A percentile compares a stretch with the other conserved stretches of the same genome.
phyloP scores from a whole-genome alignment of 2,888 invertebrate genomes.

The Metopia argyrocephala region DNA sequence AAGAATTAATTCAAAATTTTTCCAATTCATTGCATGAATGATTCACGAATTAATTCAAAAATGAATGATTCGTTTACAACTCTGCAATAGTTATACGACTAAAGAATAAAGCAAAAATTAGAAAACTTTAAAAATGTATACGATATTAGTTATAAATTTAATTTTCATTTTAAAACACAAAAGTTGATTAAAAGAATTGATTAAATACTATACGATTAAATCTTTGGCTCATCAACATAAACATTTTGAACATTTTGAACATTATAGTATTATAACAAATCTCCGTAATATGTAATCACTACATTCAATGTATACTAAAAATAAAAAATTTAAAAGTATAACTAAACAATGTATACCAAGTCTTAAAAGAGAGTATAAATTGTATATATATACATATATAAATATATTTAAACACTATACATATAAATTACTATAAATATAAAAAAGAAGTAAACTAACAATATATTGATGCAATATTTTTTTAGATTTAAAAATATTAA shows the following conservation, averaged over 20 bases:
- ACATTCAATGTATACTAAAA: constrained; percentile 65
- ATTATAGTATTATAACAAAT: constrained; percentile 41
- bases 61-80: too few species aligned
- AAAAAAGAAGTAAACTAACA: constrained; percentile 58
- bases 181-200: constrained; percentile 17
- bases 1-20: too few species aligned
- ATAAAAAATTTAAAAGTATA: constrained; percentile 52
- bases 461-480: constrained; percentile 62
- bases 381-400: constrained; percentile 38
- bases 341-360: constrained; percentile 55
- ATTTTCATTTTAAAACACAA: constrained; percentile 57
- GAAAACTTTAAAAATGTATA: constrained; percentile 65
- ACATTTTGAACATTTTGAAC: constrained; percentile 38
- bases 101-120: constrained; percentile 58
- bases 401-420: constrained; percentile 10
- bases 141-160: constrained; percentile 65
- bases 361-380: constrained; percentile 64
- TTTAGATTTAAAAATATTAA: constrained; percentile 52
- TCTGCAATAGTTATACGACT: constrained; percentile 54
- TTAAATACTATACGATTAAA: constrained; percentile 15
- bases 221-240: constrained; percentile 26
- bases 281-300: constrained; percentile 37
- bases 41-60: too few species aligned
- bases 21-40: too few species aligned
- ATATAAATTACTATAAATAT: constrained; percentile 32